phyloP scores from a whole-genome alignment of 2,797 vertebrate species.

The Siniperca undulata region DNA sequence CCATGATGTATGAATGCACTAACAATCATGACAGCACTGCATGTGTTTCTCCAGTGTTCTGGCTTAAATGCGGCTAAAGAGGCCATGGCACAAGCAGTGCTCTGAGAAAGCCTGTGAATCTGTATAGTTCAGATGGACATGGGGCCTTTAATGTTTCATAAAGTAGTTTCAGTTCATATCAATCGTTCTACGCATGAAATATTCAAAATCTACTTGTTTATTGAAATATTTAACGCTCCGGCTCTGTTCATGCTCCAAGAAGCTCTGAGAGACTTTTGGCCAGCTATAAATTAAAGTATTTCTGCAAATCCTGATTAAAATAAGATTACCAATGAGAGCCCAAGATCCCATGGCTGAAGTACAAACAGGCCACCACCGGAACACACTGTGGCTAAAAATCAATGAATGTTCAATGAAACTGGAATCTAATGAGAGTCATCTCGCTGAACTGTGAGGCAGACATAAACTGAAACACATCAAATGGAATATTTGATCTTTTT shows the following conservation, averaged over 20 bases:
- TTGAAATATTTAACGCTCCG: conserved; percentile 81
- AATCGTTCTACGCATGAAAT: conserved; percentile 74
- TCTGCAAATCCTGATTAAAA: conserved; percentile 63
- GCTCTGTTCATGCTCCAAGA: conserved; percentile 70
- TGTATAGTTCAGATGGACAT: conserved; percentile 65
- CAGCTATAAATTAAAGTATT: conserved; percentile 51
- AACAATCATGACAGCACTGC: conserved; percentile 45
- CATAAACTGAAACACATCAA: conserved; percentile 30
- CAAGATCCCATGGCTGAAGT: conserved; percentile 35
- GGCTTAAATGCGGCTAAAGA: conserved; percentile 61
- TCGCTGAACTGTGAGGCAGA: conserved; percentile 33
- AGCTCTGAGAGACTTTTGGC: conserved; percentile 45
- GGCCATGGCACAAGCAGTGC: conserved; percentile 21
- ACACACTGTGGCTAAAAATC: conserved; percentile 16
- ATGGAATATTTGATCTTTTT: conserved; percentile 43
- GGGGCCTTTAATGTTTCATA: conserved; percentile 76
- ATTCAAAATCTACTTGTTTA: conserved; percentile 80
- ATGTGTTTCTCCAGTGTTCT: conserved; percentile 43
- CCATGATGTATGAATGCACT: conserved; percentile 56
- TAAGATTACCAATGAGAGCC: conserved; percentile 57
- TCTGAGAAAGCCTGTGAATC: conserved; percentile 39
- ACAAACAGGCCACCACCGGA: conserved; percentile 46
- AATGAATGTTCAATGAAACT: conserved; percentile 15
- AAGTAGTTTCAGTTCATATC: conserved; percentile 76
- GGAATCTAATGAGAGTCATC: conserved; percentile 26